Evolutionary conservation across 1,140 invertebrate species (phyloP).

Genomic region (Hestina assimilis): DNA sequence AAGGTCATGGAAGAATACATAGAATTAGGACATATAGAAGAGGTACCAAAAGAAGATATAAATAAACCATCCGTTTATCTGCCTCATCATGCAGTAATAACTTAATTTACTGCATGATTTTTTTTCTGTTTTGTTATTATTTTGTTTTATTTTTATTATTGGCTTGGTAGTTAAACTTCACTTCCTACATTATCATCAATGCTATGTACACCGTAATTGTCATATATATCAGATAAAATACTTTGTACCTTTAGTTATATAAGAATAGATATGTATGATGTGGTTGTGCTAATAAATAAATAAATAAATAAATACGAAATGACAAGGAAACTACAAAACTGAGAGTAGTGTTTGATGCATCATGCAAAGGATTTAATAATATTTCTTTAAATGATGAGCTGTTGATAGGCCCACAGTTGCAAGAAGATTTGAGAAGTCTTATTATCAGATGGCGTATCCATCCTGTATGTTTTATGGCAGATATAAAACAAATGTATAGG

Average conservation of each 20-base stretch:
- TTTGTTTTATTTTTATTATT: too few relatives aligned
- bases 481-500: background rate
- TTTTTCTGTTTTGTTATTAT: too few relatives aligned
- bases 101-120: too few relatives aligned
- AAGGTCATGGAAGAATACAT: constrained; percentile 34
- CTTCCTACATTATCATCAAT: too few relatives aligned
- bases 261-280: too few relatives aligned
- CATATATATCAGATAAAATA: too few relatives aligned
- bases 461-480: background rate
- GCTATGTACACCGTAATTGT: too few relatives aligned
- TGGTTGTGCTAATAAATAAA: too few relatives aligned
- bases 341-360: background rate
- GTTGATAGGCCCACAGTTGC: background rate
- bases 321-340: background rate
- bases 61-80: background rate
- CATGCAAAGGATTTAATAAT: background rate
- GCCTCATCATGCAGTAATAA: background rate
- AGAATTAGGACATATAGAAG: constrained; percentile 25
- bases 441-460: background rate
- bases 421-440: background rate
- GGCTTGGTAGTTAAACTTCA: too few relatives aligned
- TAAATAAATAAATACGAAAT: too few relatives aligned
- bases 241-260: too few relatives aligned
- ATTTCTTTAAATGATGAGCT: constrained; percentile 4
- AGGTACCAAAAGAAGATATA: constrained; percentile 3